Conservation (phyloP, 2,113 vertebrate genomes). For the Lonchura striata region DNA sequence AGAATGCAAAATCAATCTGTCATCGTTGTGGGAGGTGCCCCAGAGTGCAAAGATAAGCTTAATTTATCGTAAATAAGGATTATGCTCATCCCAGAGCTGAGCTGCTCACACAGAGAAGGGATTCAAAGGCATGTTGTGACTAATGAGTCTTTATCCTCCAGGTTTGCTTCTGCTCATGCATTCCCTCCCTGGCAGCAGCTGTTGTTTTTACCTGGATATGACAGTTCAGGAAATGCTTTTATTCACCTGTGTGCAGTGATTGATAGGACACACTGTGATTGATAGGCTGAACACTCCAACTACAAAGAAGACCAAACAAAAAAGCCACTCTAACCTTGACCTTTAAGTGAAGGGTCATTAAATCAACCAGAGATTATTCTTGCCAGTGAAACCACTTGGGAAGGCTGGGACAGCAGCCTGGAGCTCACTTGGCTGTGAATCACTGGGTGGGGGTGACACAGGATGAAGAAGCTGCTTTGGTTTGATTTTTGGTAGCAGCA, state of each 20-base stretch:
- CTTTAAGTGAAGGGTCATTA: constrained; percentile 21
- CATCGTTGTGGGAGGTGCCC: background rate
- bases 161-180: background rate
- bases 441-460: background rate
- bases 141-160: background rate
- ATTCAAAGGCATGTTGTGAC: background rate
- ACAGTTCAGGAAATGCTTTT: constrained; percentile 24
- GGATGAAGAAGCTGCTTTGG: background rate
- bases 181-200: constrained; percentile 4
- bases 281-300: background rate
- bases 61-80: constrained; percentile 5
- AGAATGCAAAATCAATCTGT: background rate
- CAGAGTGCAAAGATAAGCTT: background rate
- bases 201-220: constrained; percentile 13
- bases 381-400: background rate
- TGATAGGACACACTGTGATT: background rate
- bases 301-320: background rate
- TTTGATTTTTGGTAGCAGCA: background rate
- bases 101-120: background rate
- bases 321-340: background rate
- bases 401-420: background rate
- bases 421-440: background rate
- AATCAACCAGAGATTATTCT: background rate
- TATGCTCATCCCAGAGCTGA: background rate
- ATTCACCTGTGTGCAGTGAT: background rate